Percentiles rank a stretch among this genome's conserved stretches.
Evolutionary conservation across 2,797 vertebrate species (phyloP).

Genomic region (Dromococcyx pavoninus): DNA sequence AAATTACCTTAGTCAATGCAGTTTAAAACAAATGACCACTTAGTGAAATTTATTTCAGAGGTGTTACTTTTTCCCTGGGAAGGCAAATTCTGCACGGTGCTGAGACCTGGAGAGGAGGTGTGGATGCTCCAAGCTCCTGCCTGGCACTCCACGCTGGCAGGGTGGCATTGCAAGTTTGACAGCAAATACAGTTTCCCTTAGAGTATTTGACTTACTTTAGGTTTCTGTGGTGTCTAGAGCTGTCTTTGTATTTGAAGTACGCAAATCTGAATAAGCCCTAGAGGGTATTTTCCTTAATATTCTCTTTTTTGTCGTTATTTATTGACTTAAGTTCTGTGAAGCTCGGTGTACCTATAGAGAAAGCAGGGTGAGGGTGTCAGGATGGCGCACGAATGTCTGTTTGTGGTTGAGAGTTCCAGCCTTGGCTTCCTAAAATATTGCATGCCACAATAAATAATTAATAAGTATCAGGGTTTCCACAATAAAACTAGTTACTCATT

Average conservation of each 20-base stretch:
- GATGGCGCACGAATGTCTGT: background rate
- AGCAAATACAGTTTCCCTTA: background rate
- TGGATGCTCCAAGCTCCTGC: background rate
- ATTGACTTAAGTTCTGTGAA: background rate
- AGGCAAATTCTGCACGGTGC: background rate
- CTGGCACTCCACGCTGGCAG: background rate
- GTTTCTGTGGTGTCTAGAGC: background rate
- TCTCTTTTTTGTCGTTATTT: background rate
- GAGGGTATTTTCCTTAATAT: background rate
- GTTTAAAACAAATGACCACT: background rate
- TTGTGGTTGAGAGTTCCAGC: background rate
- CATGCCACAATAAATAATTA: background rate
- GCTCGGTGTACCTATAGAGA: background rate
- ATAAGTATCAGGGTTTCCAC: background rate
- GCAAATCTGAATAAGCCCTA: background rate
- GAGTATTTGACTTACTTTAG: background rate
- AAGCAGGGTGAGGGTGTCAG: background rate
- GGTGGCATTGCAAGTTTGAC: background rate
- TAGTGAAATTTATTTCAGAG: background rate
- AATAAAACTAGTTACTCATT: background rate
- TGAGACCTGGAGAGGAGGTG: background rate
- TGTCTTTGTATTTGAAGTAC: background rate
- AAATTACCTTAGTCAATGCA: background rate
- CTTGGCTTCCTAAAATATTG: background rate
- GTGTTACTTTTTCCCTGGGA: background rate